These are phyloP conservation scores for Pangasius mekongensis DNA, from an alignment of 2,797 vertebrate genomes.

Conservation along the genomic window DNA sequence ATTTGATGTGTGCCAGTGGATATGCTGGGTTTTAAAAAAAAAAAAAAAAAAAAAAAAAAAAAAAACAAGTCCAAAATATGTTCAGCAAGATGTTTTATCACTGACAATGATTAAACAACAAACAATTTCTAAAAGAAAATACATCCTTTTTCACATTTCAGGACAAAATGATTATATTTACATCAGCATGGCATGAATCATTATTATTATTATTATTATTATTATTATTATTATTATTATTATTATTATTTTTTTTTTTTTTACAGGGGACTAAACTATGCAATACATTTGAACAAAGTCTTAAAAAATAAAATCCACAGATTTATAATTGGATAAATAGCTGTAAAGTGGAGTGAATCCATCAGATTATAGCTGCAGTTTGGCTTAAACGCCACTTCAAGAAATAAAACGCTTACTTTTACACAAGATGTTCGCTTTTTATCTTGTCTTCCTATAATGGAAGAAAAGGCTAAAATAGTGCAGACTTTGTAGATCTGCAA, in stretches of 20 bases:
- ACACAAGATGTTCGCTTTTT: slow-evolving; percentile 1
- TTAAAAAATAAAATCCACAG: slow-evolving; percentile 45
- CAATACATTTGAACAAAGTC: slow-evolving; percentile 41
- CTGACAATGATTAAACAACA: slow-evolving; percentile 70
- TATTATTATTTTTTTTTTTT: slow-evolving; percentile 33
- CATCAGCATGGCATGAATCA: slow-evolving; percentile 69
- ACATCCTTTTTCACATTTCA: slow-evolving; percentile 74
- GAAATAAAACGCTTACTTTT: not conserved
- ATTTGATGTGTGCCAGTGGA: slow-evolving; percentile 1
- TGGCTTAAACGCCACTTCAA: slow-evolving; percentile 17
- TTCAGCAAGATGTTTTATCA: slow-evolving; percentile 67
- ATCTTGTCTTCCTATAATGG: slow-evolving; percentile 42
- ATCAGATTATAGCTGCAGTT: not conserved
- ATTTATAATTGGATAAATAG: slow-evolving; percentile 46
- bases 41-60: too few relatives aligned
- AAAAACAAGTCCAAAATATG: slow-evolving; percentile 53
- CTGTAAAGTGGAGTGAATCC: slow-evolving; percentile 1
- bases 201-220: too few relatives aligned
- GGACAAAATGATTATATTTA: slow-evolving; percentile 68
- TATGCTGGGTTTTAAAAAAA: not conserved
- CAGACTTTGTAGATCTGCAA: slow-evolving; percentile 36
- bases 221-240: too few relatives aligned
- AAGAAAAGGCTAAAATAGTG: slow-evolving; percentile 33
- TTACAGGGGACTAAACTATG: slow-evolving; percentile 62
- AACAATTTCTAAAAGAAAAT: slow-evolving; percentile 77